Evolutionary conservation across 1,140 invertebrate species (phyloP), one percentile per base, ranked within the genome.

Genomic region (Macrostomum lignano): DNA sequence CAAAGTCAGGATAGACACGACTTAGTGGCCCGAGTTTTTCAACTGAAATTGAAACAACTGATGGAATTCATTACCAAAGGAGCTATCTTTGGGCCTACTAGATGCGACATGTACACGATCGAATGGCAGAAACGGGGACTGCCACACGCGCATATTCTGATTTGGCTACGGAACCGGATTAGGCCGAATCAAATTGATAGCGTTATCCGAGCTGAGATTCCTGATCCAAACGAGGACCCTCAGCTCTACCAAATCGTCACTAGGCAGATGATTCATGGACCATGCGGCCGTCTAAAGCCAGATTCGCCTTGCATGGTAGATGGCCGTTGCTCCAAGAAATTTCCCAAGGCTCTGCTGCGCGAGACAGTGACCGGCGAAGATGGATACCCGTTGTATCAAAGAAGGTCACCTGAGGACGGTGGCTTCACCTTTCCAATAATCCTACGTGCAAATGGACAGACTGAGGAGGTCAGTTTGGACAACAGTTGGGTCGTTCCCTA

Each of bases 111-210:
- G 48, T 54, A 56, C 36, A 40, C 47, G 14, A 36, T 65, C 17
- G 63, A 67, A 44, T 65, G 54, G 49, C 58, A 65, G 44, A 65
- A 64, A 42, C 44, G 57, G 37, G 58, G 62, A 7, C 40, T 63
- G 22, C 57, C 61, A 3, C 63, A 66, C 52, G 50, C 46, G 3
- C 63, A 63, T 40, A 58, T 63, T 35, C 40, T 65, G 13, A 29
- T 65, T 11, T 62, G 47, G 49, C 46, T 55, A 13, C 26, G 17
- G 7, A 14, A 38, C 11, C 36, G 41, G 17, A 42, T 44, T 22
- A 25, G 33, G n/a, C 17, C 37, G 13, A 36, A 36, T 42, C 17
- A 31, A 21, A 31, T 41, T 21, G 32, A 42, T 19, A 1, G 9
- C 11, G 25, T 35, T 10, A 37, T 38, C 13, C 31, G 20, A 14